phyloP scores from a whole-genome alignment of 2,113 vertebrate species.

The Plotosus lineatus region DNA sequence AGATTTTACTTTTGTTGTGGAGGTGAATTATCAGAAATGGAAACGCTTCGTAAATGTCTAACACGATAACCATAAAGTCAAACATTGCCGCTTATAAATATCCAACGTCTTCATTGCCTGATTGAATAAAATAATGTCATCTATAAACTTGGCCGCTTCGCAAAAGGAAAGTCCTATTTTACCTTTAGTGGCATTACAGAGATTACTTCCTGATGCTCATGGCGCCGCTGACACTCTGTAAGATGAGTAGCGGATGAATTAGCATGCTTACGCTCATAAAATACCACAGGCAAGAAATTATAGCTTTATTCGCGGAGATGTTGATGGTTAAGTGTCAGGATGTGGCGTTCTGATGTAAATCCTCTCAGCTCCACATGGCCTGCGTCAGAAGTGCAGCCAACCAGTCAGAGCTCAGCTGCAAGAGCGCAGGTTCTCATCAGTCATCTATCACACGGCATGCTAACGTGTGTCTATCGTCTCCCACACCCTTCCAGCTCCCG shows the following conservation, averaged over 20 bases:
- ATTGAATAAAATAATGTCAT: background rate
- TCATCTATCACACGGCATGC: background rate
- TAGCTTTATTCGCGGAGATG: background rate
- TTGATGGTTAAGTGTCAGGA: background rate
- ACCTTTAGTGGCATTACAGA: background rate
- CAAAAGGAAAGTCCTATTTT: background rate
- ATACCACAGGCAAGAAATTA: background rate
- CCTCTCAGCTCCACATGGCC: background rate
- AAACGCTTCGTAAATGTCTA: background rate
- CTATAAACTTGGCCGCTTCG: background rate
- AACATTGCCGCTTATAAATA: too few species aligned
- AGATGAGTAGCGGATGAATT: background rate
- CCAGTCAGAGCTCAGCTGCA: constrained; percentile 10
- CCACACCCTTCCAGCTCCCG: background rate
- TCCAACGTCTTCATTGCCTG: background rate
- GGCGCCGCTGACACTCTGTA: background rate
- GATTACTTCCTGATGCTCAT: background rate
- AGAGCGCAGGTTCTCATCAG: background rate
- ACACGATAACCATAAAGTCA: too few species aligned
- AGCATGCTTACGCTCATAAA: background rate
- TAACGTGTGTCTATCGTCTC: background rate
- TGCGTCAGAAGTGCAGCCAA: background rate
- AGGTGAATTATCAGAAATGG: too few species aligned
- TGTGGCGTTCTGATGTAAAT: background rate
- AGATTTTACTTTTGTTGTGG: too few species aligned